Base-by-base conservation (phyloP, 2,113 vertebrate genomes). In the Amblyornis subalaris region DNA sequence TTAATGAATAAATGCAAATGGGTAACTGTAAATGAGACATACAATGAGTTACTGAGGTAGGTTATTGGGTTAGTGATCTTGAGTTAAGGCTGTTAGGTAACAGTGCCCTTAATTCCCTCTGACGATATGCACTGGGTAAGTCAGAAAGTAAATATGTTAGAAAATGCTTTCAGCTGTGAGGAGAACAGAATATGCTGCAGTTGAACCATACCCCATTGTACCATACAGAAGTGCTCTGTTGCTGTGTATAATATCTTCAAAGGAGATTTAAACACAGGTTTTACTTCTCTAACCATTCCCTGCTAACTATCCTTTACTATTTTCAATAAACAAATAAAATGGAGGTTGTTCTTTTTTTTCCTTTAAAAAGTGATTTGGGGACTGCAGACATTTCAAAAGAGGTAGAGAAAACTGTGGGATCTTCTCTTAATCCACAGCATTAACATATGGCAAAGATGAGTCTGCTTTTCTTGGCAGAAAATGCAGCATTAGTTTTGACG, bases 381-480 rank as follows among this genome's bases (percentile, higher is more conserved):
- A 64, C 44, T 53, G 55, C 24, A 88, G 47, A 17, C 14, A 77
- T 83, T 90, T 77, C 50, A 94, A 78, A 78, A 51, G 28, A 80
- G 22, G 19, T 25, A 80, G 48, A 88, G 54, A 48, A 90, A 93
- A 81, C 53, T 69, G 45, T 53, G 36, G 23, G 21, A 69, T 69
- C 75, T 83, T 90, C 66, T 92, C 51, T 93, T 84, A 90, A 78
- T 75, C 33, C 31, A 57, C n/a, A 78, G 33, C 78, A 73, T 88
- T 86, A 88, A 6, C 28, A 84, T 80, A 87, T 93, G 65, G 50
- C 36, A 83, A 89, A 94, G 44, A 66, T 31, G 24, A 72, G 13
- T 20, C 72, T 75, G 50, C 22, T 88, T 89, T 90, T 89, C 72
- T 93, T 95, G 76, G 80, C 73, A 93, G 61, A 6, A 85, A 88